These are phyloP conservation scores for Caenorhabditis uteleia DNA, from an alignment of 2,888 invertebrate genomes.

Conservation along the genomic window DNA sequence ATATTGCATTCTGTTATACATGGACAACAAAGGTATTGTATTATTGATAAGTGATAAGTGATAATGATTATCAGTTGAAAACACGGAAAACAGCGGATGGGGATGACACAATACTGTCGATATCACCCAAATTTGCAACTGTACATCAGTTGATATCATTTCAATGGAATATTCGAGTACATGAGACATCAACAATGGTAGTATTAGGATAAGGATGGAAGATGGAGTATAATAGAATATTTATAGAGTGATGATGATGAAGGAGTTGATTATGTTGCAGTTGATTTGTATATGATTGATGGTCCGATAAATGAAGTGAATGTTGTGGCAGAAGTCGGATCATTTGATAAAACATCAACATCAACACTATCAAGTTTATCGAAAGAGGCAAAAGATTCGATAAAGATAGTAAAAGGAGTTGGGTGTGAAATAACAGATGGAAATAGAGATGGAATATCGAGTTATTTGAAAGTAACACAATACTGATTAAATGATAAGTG, in stretches of 20 bases:
- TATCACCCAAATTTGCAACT: conserved; percentile 68
- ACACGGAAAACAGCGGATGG: conserved; percentile 43
- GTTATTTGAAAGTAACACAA: conserved; percentile 37
- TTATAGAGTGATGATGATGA: conserved; percentile 42
- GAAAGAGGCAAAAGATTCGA: conserved; percentile 13
- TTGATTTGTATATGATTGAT: conserved; percentile 66
- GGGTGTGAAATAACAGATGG: conserved; percentile 60
- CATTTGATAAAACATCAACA: conserved; percentile 27
- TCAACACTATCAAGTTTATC: conserved; percentile 2
- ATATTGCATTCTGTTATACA: conserved; percentile 40
- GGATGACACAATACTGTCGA: conserved; percentile 56
- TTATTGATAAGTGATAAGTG: too few relatives aligned
- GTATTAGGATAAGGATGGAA: conserved; percentile 38
- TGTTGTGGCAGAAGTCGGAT: conserved; percentile 39
- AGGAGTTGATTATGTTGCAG: conserved; percentile 62
- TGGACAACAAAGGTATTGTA: conserved; percentile 38
- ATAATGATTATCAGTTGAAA: conserved; percentile 40
- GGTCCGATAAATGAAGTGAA: conserved; percentile 61
- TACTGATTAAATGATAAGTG: neutral
- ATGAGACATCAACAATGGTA: conserved; percentile 60
- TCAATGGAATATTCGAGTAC: conserved; percentile 66
- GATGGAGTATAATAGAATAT: neutral
- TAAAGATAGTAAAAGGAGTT: conserved; percentile 37
- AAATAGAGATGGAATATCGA: conserved; percentile 49
- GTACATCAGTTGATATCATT: conserved; percentile 67